Base-by-base conservation (phyloP, 2,888 invertebrate species). In the Cheilosia scutellata region DNA sequence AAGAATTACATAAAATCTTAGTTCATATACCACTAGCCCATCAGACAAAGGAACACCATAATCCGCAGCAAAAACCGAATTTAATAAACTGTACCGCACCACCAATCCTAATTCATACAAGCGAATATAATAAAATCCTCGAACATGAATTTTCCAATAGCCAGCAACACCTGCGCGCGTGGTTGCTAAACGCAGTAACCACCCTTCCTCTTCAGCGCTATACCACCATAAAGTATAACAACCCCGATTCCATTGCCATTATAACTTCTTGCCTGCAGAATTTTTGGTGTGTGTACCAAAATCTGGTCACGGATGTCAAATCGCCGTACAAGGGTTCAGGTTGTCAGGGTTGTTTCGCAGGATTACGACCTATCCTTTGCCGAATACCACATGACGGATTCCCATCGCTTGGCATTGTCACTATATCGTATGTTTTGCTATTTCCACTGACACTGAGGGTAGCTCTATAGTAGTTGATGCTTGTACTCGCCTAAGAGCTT, bases 241-340 rank as follows among this genome's bases (percentile, higher is more conserved):
- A 63, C 63, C 53, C 72, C 51, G 25, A 47, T 72, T 49, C 13
- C 51, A 55, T 16, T 63, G 31, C 37, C 63, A 57, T 86, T 82
- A 51, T 51, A 86, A 82, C 86, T 86, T 86, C 42, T 68, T 72
- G 82, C 82, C 76, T 72, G 82, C 44, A 72, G 68, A 58, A 79
- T 66, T 82, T 66, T 78, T 86, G 86, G 86, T 86, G 82, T 86
- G 60, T 82, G 76, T 72, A 86, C 86, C 82, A 86, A 86, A 86
- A 86, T 86, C 82, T 86, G 86, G 86, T 86, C 76, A 86, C 72
- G 86, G 86, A 86, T 76, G 86, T 86, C 86, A 86, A 82, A 82
- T 51, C 66, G 20, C 25, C 57, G 37, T 60, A 49, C 72, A 78
- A 66, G 77, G 82, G 70, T 83, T 66, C 58, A 53, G 33, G 31